phyloP scores from a whole-genome alignment of 1,140 invertebrate species.

The Drosophila obscura region DNA sequence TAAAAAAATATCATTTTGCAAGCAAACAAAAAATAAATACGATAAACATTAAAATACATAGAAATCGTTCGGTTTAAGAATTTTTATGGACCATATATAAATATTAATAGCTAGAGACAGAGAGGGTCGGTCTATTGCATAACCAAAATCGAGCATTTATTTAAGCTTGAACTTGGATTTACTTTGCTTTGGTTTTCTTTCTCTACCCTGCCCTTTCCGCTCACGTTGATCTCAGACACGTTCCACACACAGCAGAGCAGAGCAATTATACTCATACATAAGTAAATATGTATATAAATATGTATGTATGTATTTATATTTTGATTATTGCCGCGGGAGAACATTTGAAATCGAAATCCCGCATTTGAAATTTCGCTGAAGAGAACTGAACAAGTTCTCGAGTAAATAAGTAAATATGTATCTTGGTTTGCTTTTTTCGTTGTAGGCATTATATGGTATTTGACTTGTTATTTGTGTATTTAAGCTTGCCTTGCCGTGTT shows the following conservation, averaged over 20 bases:
- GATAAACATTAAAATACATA: slow-evolving; percentile 9
- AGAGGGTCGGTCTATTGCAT: too few species aligned
- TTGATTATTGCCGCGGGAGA: neutral
- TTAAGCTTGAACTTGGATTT: slow-evolving; percentile 28
- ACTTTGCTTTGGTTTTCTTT: slow-evolving; percentile 17
- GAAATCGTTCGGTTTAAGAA: neutral
- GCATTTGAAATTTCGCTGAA: slow-evolving; percentile 44
- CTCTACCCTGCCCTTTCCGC: slow-evolving; percentile 23
- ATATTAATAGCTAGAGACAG: too few species aligned
- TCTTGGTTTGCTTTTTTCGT: slow-evolving; percentile 23
- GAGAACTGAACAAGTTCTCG: slow-evolving; percentile 71
- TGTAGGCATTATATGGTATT: slow-evolving; percentile 12
- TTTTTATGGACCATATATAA: too few species aligned
- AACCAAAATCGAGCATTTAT: too few species aligned
- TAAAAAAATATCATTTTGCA: slow-evolving; percentile 14
- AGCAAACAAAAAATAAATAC: slow-evolving; percentile 1
- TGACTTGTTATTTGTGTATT: slow-evolving; percentile 61
- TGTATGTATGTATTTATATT: neutral
- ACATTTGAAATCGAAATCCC: neutral
- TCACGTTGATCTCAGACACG: slow-evolving; percentile 40
- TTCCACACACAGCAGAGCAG: slow-evolving; percentile 22
- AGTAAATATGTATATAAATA: neutral
- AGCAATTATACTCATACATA: neutral
- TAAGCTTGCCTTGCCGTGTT: slow-evolving; percentile 13
- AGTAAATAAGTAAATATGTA: slow-evolving; percentile 66